These are phyloP conservation scores for Melanotaenia duboulayi DNA, from an alignment of 2,113 vertebrate genomes.

Conservation along the genomic window DNA sequence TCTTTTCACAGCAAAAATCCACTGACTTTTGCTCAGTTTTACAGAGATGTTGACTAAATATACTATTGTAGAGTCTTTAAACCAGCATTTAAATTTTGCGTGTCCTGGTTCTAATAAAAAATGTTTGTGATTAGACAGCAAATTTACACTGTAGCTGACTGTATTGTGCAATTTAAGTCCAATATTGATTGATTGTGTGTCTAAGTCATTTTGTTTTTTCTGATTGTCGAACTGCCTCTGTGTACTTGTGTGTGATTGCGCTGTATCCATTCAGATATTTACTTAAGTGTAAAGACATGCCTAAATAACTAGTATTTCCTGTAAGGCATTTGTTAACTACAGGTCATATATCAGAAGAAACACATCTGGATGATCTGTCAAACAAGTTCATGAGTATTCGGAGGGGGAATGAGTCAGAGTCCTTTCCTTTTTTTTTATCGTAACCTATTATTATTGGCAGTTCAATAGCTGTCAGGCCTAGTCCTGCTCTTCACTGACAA, in stretches of 20 bases:
- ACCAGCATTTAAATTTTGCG: no score
- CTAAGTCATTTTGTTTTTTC: neutral
- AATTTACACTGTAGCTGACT: no score
- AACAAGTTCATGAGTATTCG: neutral
- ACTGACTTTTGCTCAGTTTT: no score
- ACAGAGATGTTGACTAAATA: no score
- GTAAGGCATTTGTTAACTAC: neutral
- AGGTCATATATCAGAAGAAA: neutral
- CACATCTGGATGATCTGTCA: constrained; percentile 7
- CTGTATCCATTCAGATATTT: neutral
- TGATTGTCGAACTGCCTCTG: constrained; percentile 20
- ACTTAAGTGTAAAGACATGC: neutral
- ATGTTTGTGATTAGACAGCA: no score
- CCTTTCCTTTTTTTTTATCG: neutral
- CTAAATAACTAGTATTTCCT: neutral
- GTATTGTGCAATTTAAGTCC: no score
- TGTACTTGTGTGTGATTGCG: neutral
- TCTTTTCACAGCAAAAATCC: neutral
- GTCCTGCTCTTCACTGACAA: neutral
- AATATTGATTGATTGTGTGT: neutral
- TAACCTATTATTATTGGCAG: constrained; percentile 5
- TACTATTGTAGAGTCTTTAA: no score
- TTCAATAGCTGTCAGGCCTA: constrained; percentile 8
- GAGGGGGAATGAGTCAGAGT: constrained; percentile 5
- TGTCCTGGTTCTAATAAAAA: no score